phyloP scores from a whole-genome alignment of 2,797 vertebrate species.

The Phrynocephalus vlangalii region DNA sequence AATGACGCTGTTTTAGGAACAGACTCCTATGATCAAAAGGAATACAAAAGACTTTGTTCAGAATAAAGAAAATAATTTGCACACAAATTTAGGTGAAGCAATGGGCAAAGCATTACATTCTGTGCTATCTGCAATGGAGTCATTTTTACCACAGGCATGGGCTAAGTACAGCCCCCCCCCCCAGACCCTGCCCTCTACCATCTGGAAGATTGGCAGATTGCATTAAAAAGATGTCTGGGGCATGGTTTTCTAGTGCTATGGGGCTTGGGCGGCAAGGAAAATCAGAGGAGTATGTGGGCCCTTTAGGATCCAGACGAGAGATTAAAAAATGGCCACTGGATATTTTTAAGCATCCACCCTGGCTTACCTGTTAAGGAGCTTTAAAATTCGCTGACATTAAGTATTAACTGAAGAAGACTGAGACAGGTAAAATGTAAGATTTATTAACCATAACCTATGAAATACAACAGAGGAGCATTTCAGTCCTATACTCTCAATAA shows the following conservation, averaged over 20 bases:
- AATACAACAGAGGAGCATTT: background rate
- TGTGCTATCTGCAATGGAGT: background rate
- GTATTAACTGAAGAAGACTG: background rate
- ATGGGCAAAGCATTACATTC: background rate
- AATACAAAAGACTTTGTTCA: background rate
- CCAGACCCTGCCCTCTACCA: no score
- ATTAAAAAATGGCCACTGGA: no score
- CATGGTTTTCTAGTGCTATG: no score
- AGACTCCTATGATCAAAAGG: background rate
- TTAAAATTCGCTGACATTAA: background rate
- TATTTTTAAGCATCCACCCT: no score
- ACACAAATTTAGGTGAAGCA: background rate
- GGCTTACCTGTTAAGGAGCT: no score
- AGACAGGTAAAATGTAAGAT: background rate
- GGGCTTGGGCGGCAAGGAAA: no score
- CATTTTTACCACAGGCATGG: background rate
- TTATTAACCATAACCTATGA: background rate
- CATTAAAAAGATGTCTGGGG: no score
- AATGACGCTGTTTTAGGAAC: background rate
- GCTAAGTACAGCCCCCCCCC: no score
- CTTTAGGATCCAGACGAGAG: no score
- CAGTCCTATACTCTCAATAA: background rate
- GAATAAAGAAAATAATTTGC: background rate
- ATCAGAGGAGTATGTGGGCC: no score
- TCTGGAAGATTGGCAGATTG: no score